Evolutionary conservation across 2,888 invertebrate genomes (phyloP), one percentile per base, ranked within the genome.

Genomic region (Tortricodes alternella): DNA sequence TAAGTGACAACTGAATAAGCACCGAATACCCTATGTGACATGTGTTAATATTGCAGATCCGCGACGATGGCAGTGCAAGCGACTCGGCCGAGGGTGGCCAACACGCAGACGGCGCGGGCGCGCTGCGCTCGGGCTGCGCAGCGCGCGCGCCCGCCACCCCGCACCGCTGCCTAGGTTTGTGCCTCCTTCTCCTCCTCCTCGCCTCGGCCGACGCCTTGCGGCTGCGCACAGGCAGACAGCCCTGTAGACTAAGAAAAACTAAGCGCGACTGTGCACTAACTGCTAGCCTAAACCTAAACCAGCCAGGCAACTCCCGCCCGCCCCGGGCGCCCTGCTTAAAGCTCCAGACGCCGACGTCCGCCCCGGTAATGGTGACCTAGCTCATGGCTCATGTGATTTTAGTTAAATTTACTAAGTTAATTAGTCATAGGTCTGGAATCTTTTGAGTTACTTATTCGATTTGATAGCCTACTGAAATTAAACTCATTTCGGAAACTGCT

Each of bases 161-260:
- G 2, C 85, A 83, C 68, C 78, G 74, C 64, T 91, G 91, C 76
- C 70, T 91, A 91, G 91, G 91, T 91, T 91, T 91, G 91, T 91
- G 86, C 69, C 76, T 90, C 61, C 74, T 90, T 69, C 70, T 91
- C 72, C 69, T 86, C 68, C 68, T 88, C 65, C 70, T 86, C 65
- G 78, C 78, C 56, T 69, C 68, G 73, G 78, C 76, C 71, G 77
- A 79, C 61, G 74, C 77, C 71, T 73, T 77, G 62, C 61, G 61
- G 39, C 35, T 58, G 27, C 49, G 55, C 51, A 49, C 46, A 53
- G 74, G 79, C 77, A 75, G 75, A 76, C 71, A 73, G 73, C 76
- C 80, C 32, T 39, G 62, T 77, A 83, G 74, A 70, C 67, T 78
- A 80, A 80, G 72, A 71, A 73, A 71, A 65, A n/a, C n/a, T n/a